These are phyloP conservation scores for Lateolabrax maculatus DNA, from an alignment of 2,797 vertebrate genomes.

Conservation along the genomic window DNA sequence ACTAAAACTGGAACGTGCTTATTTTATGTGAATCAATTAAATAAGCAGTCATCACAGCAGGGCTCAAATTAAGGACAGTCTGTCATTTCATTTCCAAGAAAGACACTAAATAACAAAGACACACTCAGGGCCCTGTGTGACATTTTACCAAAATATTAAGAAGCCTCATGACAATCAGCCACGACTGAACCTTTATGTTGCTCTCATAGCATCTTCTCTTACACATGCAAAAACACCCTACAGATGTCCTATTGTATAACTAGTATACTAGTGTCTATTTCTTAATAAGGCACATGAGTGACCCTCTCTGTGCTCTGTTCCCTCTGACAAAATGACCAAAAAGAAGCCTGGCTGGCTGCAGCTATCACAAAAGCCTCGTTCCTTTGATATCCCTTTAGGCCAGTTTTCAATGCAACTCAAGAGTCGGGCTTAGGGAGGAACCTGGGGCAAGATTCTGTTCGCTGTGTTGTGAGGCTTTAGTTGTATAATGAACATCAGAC, in stretches of 20 bases:
- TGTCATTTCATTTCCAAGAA: conserved; percentile 3
- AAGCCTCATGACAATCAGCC: conserved; percentile 2
- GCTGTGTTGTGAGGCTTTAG: conserved; percentile 74
- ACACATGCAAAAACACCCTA: conserved; percentile 39
- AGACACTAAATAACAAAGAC: background rate
- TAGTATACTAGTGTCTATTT: conserved; percentile 46
- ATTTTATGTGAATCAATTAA: conserved; percentile 1
- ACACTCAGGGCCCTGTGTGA: background rate
- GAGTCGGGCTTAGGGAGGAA: conserved; percentile 73
- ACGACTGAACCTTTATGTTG: conserved; percentile 10
- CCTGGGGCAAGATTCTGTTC: conserved; percentile 72
- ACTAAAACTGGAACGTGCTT: background rate
- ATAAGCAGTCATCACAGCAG: background rate
- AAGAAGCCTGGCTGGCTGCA: conserved; percentile 60
- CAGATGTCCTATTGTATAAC: conserved; percentile 26
- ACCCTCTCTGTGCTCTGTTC: conserved; percentile 55
- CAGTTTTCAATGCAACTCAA: conserved; percentile 72
- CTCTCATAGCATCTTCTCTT: conserved; percentile 10
- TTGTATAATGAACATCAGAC: conserved; percentile 74
- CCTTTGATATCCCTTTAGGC: conserved; percentile 76
- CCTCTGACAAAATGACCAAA: conserved; percentile 57
- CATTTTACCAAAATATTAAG: conserved; percentile 4
- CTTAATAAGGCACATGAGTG: conserved; percentile 54
- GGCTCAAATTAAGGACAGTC: background rate
- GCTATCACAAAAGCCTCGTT: conserved; percentile 72